Base-by-base conservation (phyloP, 2,113 vertebrate species). In the Pseudorectes ferrugineus region DNA sequence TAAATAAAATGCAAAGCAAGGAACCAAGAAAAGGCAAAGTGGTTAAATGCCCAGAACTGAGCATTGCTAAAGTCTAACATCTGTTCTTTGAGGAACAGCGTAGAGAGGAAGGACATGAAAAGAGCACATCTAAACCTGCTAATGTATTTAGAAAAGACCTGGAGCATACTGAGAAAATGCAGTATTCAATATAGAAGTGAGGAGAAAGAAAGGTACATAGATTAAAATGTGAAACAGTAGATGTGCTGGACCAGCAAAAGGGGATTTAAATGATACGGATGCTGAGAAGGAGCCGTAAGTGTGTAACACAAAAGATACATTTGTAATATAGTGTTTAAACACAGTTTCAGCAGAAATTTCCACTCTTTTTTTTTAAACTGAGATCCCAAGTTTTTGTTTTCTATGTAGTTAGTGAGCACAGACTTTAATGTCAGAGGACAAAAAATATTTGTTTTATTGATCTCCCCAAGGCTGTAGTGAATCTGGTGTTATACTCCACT, bases 1-100 rank as follows among this genome's bases (percentile, higher is more conserved):
- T 90, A 95, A 94, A 95, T 93, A 96, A 96, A 93, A 83, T 3
- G 46, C 84, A 81, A 95, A 90, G 89, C 89, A 83, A 93, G 78
- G 79, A 96, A 86, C 73, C 70, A 84, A 72, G 67, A 89, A 80
- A 83, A 94, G 43, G 42, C 92, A 73, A 62, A 49, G 62, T 23
- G 33, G 54, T 66, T 76, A 51, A 96, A 87, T 61, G 33, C 40
- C 58, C 42, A 58, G 74, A 70, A 63, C 38, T 38, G 43, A 59
- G 80, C 28, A 76, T 38, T 80, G 48, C 74, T 94, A 66, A 77
- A 86, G 68, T 14, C 35, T 45, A 77, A 89, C 86, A 91, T 82
- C 87, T 92, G 81, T 21, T 93, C 42, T 91, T 91, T 88, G 75
- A 85, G 89, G 71, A 93, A 89, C 51, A 66, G 67, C 4, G 6